phyloP scores from a whole-genome alignment of 2,113 vertebrate species.

The Sorex fumeus region DNA sequence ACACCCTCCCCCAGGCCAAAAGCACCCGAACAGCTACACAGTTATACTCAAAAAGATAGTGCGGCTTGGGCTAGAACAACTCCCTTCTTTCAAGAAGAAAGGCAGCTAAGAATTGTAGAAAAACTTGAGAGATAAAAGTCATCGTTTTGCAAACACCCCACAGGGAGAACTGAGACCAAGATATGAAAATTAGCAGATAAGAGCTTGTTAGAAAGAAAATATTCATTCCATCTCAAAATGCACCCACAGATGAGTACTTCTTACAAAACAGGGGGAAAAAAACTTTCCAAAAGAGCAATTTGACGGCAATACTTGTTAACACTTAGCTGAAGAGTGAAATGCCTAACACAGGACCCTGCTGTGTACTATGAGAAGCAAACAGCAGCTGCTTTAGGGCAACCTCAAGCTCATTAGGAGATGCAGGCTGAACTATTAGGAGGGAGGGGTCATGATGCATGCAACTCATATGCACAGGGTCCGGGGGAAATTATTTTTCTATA shows the following conservation, averaged over 20 bases:
- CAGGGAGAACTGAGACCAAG: neutral
- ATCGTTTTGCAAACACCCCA: neutral
- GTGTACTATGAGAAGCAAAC: neutral
- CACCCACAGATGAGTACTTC: neutral
- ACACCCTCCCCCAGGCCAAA: no score
- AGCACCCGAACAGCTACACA: neutral
- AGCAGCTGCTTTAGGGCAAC: neutral
- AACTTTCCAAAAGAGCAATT: neutral
- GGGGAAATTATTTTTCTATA: neutral
- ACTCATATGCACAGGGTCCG: slow-evolving; percentile 19
- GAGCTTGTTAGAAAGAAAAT: neutral
- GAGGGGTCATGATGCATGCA: neutral
- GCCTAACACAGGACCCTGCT: neutral
- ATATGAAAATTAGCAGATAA: slow-evolving; percentile 1
- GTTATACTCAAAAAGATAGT: slow-evolving; percentile 16
- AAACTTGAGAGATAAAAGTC: slow-evolving; percentile 45
- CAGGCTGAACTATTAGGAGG: slow-evolving; percentile 29
- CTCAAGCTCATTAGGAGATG: neutral
- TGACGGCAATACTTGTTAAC: neutral
- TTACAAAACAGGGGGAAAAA: no score
- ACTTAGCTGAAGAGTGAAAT: neutral
- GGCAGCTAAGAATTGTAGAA: slow-evolving; percentile 36
- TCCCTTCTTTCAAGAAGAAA: slow-evolving; percentile 27
- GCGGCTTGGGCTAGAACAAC: neutral
- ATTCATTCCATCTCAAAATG: slow-evolving; percentile 53